phyloP scores from a whole-genome alignment of 2,888 invertebrate species.

The Chalcosyrphus nemorum region DNA sequence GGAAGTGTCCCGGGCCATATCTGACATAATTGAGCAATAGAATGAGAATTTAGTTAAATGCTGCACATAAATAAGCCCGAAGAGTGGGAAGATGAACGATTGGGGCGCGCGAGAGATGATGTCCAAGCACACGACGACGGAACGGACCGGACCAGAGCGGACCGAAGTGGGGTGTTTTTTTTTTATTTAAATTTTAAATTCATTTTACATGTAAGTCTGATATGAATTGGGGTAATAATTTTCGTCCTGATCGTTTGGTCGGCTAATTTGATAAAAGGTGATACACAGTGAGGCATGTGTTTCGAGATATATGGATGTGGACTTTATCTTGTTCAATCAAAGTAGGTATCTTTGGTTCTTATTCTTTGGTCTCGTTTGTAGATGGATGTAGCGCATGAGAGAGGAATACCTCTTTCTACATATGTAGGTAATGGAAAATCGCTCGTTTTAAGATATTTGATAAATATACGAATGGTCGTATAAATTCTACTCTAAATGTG shows the following conservation, averaged over 20 bases:
- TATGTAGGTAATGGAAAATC: constrained; percentile 73
- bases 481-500: constrained; percentile 67
- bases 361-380: too few relatives aligned
- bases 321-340: constrained; percentile 69
- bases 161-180: constrained; percentile 26
- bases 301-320: constrained; percentile 70
- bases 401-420: too few relatives aligned
- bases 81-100: constrained; percentile 73
- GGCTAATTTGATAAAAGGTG: constrained; percentile 73
- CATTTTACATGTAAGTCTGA: constrained; percentile 73
- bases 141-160: neutral
- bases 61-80: constrained; percentile 68
- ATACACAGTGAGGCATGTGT: constrained; percentile 72
- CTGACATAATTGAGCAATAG: constrained; percentile 74
- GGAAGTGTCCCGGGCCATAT: constrained; percentile 69
- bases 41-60: constrained; percentile 74
- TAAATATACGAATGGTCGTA: constrained; percentile 69
- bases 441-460: constrained; percentile 73
- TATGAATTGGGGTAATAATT: constrained; percentile 74
- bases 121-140: constrained; percentile 63
- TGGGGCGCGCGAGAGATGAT: constrained; percentile 53
- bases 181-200: constrained; percentile 73
- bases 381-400: constrained; percentile 50
- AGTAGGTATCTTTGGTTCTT: constrained; percentile 69
- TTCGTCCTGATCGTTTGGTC: constrained; percentile 72